Percentiles rank a stretch among this genome's conserved stretches.
phyloP scores from a whole-genome alignment of 2,797 vertebrate genomes.

The Sebastes vulpes region DNA sequence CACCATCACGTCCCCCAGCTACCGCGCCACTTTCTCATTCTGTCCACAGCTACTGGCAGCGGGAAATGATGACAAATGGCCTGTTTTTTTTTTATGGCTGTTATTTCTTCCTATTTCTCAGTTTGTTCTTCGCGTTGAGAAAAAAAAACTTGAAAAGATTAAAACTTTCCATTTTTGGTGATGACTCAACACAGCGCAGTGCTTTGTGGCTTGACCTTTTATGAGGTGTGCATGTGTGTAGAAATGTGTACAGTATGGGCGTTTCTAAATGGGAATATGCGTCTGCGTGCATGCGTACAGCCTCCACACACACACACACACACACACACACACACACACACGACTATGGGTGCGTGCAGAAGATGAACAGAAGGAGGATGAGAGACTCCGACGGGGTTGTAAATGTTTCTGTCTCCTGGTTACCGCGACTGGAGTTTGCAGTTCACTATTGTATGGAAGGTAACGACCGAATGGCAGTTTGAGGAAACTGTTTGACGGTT shows the following conservation, averaged over 20 bases:
- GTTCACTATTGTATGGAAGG: neutral
- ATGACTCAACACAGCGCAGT: slow-evolving; percentile 69
- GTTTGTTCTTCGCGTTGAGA: slow-evolving; percentile 62
- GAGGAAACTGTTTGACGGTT: slow-evolving; percentile 16
- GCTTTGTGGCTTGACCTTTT: slow-evolving; percentile 74
- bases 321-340: neutral
- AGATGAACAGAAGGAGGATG: slow-evolving; percentile 31
- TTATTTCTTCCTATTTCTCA: slow-evolving; percentile 70
- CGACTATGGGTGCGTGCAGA: neutral
- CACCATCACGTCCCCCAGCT: slow-evolving; percentile 49
- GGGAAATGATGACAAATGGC: slow-evolving; percentile 82
- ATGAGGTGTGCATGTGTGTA: slow-evolving; percentile 52
- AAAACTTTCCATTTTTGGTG: slow-evolving; percentile 78
- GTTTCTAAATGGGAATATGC: slow-evolving; percentile 34
- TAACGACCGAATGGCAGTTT: slow-evolving; percentile 3
- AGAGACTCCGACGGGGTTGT: slow-evolving; percentile 11
- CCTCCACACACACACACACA: neutral
- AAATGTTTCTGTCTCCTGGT: slow-evolving; percentile 51
- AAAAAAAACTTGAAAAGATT: slow-evolving; percentile 51
- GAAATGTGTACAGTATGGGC: slow-evolving; percentile 37
- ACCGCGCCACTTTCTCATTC: slow-evolving; percentile 73
- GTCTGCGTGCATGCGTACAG: neutral
- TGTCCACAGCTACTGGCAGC: slow-evolving; percentile 71
- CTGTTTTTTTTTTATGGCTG: slow-evolving; percentile 55
- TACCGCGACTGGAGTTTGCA: slow-evolving; percentile 14